Base-by-base conservation (phyloP, 2,797 vertebrate genomes). In the Enteromius radiatus region DNA sequence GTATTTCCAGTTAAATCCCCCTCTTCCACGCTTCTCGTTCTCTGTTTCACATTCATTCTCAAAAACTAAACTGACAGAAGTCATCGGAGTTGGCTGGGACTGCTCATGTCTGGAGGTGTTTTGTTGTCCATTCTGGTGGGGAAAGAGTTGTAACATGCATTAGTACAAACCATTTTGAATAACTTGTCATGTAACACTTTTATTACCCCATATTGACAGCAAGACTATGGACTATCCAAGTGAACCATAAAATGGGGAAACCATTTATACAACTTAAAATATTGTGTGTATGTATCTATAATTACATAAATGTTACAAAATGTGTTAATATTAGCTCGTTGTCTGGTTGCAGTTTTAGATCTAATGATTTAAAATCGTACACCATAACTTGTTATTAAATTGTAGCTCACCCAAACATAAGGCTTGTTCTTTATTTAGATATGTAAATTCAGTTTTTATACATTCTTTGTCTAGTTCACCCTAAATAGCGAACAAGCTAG, bases 51-150 rank as follows among this genome's bases (percentile, higher is more conserved):
- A 80, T 83, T 81, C 52, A 43, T 23, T 43, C 23, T 68, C 75
- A 77, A 14, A 56, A 43, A 31, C 28, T 14, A 65, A 23, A 65
- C 63, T 33, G 76, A 52, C 61, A 26, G 61, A 76, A n/a, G 31
- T 52, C 2, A 7, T 78, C 78, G 6, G 41, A 33, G 33, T 76
- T 67, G 23, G 61, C 21, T 7, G 12, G 23, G 54, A 74, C 73
- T 14, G 3, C 82, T 86, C 80, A 88, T 85, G 73, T 88, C 89
- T 81, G 84, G 84, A 41, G 86, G 74, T 0, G 76, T 82, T 86
- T 88, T 79, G 79, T 68, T 83, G 64, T 88, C 89, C 93, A 94
- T 93, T 90, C 95, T 95, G 88, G 87, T 89, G 88, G 89, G 31
- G 26, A 80, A 84, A 75, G 61, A 54, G 49, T n/a, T 12, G 47